Base-by-base conservation (phyloP, 2,113 vertebrate genomes). In the Cochlearius cochlearius region DNA sequence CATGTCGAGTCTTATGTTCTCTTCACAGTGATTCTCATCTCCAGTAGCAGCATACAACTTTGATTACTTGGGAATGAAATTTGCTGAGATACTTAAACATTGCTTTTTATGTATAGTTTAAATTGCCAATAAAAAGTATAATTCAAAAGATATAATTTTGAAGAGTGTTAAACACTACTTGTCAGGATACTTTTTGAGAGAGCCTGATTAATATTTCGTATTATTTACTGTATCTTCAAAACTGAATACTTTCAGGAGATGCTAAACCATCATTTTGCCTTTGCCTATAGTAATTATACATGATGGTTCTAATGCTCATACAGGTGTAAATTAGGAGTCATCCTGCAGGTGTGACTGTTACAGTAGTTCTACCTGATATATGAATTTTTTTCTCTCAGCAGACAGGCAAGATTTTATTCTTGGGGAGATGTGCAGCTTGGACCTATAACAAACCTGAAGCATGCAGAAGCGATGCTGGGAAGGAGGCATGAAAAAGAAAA, bases 71-170 rank as follows among this genome's bases (percentile, higher is more conserved):
- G 32, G 27, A 94, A 82, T 89, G 43, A 92, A 88, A 90, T 85
- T 89, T 86, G 43, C 78, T 66, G 71, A 75, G 29, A 73, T 45
- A 25, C 38, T 82, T 92, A 83, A 76, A 52, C 11, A 41, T 52
- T 91, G 25, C 14, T 72, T 96, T 95, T 95, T 91, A 80, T 75
- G 41, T 78, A 11, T 45, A 88, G 43, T 62, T 96, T 95, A 94
- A 93, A 88, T 92, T 88, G 63, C 39, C 60, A 80, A 41, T 88
- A 38, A 80, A 94, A 92, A 86, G 11, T 75, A 80, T 77, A 96
- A 91, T 92, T 97, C 75, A 86, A 95, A 92, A 95, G 52, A 63
- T 66, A 9, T 52, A 86, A 93, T 95, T 97, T 96, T 93, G 55
- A 64, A 71, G 49, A 92, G n/a, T 15, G 12, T 90, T 97, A 94